Base-by-base conservation (phyloP, 2,888 invertebrate species). In the Barypeithes pellucidus region DNA sequence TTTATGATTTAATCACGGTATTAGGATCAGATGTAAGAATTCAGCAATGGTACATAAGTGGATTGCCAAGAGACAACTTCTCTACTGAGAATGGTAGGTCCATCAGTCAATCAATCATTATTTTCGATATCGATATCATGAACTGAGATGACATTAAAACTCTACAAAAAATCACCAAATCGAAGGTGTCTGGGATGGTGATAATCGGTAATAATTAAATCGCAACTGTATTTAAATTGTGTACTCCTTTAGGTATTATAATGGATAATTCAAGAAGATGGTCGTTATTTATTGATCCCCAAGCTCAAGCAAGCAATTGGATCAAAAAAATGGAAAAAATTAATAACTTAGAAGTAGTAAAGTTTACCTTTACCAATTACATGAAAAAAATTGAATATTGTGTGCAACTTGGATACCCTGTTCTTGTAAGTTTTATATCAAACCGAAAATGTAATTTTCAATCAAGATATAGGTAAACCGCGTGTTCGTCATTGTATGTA, bases 1-100 rank as follows among this genome's bases (percentile, higher is more conserved):
- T 88, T 12, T 97, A 92, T 84, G 90, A 91, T 29, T 91, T 97
- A 67, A 90, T 91, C 54, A 89, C 89, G 68, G 90, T 93, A 9
- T 87, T 98, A 67, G 97, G 97, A 0, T 91, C 94, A 18, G 95
- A 96, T 76, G 94, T 97, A 33, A 93, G 93, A 84, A 94, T 95
- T 79, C 94, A 95, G 86, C 91, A 92, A 75, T 96, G 95, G 95
- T 93, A 93, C 82, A 94, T 95, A 77, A 90, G 90, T 73, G 94
- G 94, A 1, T 87, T 96, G 69, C 95, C 95, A 0, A 88, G 92
- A 78, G 95, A 96, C 86, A 88, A 89, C 7, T 95, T 95, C 86
- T 95, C 95, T 0, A 92, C 91, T 47, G 95, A 95, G 81, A 96
- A 95, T 86, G 95, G 71, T 72, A 70, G 8, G n/a, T 50, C n/a